phyloP scores from a whole-genome alignment of 2,888 invertebrate genomes.

The Physocephala rufipes region DNA sequence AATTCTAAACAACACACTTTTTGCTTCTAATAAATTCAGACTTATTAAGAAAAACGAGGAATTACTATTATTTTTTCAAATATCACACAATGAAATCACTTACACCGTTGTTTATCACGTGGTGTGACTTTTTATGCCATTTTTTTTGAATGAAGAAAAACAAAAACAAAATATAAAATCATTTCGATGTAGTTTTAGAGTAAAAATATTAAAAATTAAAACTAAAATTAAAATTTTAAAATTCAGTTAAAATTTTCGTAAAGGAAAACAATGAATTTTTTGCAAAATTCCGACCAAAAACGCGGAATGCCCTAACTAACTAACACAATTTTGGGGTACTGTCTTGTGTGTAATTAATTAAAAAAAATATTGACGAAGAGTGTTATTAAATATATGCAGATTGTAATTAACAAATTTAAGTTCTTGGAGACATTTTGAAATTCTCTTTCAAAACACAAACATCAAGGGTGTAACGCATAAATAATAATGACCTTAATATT shows the following conservation, averaged over 20 bases:
- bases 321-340: too few relatives aligned
- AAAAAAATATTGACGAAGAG: constrained; percentile 61
- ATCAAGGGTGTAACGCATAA: not conserved
- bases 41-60: constrained; percentile 31
- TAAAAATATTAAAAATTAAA: constrained; percentile 52
- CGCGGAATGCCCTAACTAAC: constrained; percentile 23
- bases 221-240: constrained; percentile 43
- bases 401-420: not conserved
- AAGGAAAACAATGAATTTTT: constrained; percentile 14
- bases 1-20: constrained; percentile 39
- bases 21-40: constrained; percentile 12
- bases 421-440: not conserved
- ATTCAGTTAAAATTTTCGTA: constrained; percentile 45
- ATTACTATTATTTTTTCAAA: constrained; percentile 39
- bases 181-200: constrained; percentile 41
- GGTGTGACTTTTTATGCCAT: not conserved
- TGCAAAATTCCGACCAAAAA: constrained; percentile 25
- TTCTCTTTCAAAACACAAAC: not conserved
- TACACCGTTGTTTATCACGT: constrained; percentile 31
- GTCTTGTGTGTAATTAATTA: constrained; percentile 38
- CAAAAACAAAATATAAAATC: constrained; percentile 32
- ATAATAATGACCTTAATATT: not conserved
- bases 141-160: constrained; percentile 39
- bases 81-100: constrained; percentile 24
- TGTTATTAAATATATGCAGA: constrained; percentile 31